phyloP scores from a whole-genome alignment of 2,113 vertebrate genomes.

The Colinus virginianus region DNA sequence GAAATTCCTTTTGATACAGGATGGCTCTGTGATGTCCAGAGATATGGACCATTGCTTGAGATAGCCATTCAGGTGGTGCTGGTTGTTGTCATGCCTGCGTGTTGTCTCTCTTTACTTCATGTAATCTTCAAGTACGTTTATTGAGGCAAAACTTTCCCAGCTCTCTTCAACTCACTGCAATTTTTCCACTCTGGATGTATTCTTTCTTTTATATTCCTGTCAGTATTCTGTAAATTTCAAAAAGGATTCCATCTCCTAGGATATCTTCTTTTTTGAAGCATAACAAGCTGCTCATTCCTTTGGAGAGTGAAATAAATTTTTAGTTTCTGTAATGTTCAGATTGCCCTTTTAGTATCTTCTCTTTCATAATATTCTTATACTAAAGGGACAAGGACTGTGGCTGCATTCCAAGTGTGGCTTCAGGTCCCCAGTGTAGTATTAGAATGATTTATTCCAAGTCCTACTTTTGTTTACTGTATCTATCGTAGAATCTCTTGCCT shows the following conservation, averaged over 20 bases:
- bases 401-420: background rate
- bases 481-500: background rate
- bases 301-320: background rate
- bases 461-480: constrained; percentile 18
- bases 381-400: background rate
- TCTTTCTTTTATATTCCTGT: background rate
- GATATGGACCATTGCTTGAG: background rate
- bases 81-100: accelerated
- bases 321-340: background rate
- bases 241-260: background rate
- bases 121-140: background rate
- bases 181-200: background rate
- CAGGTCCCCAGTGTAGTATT: background rate
- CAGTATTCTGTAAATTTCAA: background rate
- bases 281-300: background rate
- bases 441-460: constrained; percentile 12
- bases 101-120: background rate
- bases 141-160: background rate
- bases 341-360: background rate
- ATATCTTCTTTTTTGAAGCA: background rate
- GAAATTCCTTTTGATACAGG: background rate
- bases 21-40: background rate
- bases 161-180: background rate
- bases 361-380: background rate
- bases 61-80: background rate